Evolutionary conservation across 2,888 invertebrate species (phyloP), one percentile per base, ranked within the genome.

Genomic region (Horisme vitalbata): DNA sequence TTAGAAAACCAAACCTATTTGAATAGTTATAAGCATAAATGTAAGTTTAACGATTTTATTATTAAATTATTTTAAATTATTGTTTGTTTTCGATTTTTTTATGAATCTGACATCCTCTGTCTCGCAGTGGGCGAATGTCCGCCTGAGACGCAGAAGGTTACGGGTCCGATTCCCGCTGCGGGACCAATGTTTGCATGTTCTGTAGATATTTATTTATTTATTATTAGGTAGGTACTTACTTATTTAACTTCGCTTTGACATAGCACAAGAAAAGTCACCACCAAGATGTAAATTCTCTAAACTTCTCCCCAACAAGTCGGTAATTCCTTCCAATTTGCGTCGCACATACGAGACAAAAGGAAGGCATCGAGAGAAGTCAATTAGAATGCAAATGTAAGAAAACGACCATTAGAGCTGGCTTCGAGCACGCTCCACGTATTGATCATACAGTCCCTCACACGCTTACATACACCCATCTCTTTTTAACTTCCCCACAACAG

Each of bases 341-440:
- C 77, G 77, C 76, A 78, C 63, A 71, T 6, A 18, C 60, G 61
- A 75, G 70, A 82, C 79, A 84, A 87, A 84, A 84, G 79, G 76
- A 55, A 58, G 64, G 63, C 63, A 63, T 60, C 60, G 66, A 82
- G 74, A 65, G 75, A 75, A 80, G 79, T 71, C 83, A 87, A 88
- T 88, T 87, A 87, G 74, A 74, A 89, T 89, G 88, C 86, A 88
- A 88, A 89, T 89, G 80, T 85, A 88, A 89, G 88, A 89, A 89
- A 87, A 89, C 84, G 85, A 82, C 83, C 75, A 87, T 85, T 85
- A 85, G 71, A 68, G 64, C 58, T 63, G 66, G 65, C 72, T 73
- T 68, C 67, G 57, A 68, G 71, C 68, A 60, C 69, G 68, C 76
- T 66, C 59, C 66, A 63, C 63, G 84, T 88, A 89, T 89, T 76